These are phyloP conservation scores for Pica pica DNA, from an alignment of 2,113 vertebrate genomes.

Conservation along the genomic window DNA sequence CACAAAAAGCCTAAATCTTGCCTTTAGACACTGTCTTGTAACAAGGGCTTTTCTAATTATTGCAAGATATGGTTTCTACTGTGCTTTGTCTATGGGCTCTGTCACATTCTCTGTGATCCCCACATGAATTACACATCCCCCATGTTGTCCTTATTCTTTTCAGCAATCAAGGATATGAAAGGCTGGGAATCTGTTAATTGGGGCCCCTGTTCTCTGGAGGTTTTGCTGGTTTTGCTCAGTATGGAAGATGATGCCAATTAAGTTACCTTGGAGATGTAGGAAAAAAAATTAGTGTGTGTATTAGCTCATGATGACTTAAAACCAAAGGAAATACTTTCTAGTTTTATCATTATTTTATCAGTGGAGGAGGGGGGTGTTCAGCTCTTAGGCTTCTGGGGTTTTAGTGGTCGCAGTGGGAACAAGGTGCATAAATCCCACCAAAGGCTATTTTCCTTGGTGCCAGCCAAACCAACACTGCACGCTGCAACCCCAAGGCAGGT, in stretches of 20 bases:
- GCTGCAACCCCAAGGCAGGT: neutral
- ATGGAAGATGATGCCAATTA: neutral
- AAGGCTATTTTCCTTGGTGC: neutral
- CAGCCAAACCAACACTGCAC: neutral
- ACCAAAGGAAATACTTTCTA: neutral
- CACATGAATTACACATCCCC: neutral
- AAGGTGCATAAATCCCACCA: neutral
- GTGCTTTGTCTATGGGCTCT: neutral
- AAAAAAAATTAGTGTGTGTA: neutral
- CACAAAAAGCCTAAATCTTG: neutral
- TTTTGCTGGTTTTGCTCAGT: neutral
- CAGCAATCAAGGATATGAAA: neutral
- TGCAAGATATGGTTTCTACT: neutral
- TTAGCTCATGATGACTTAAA: neutral
- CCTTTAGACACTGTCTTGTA: neutral
- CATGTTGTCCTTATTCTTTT: neutral
- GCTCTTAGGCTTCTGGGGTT: neutral
- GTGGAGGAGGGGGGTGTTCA: accelerated
- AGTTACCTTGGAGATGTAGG: neutral
- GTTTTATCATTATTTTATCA: neutral
- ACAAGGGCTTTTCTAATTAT: neutral
- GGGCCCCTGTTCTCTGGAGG: neutral
- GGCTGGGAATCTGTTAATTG: neutral
- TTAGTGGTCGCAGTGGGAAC: neutral
- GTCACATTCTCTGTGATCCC: neutral